A percentile compares a stretch with the other conserved stretches of the same genome.
phyloP scores from a whole-genome alignment of 2,888 invertebrate genomes.

The Melanargia galathea region DNA sequence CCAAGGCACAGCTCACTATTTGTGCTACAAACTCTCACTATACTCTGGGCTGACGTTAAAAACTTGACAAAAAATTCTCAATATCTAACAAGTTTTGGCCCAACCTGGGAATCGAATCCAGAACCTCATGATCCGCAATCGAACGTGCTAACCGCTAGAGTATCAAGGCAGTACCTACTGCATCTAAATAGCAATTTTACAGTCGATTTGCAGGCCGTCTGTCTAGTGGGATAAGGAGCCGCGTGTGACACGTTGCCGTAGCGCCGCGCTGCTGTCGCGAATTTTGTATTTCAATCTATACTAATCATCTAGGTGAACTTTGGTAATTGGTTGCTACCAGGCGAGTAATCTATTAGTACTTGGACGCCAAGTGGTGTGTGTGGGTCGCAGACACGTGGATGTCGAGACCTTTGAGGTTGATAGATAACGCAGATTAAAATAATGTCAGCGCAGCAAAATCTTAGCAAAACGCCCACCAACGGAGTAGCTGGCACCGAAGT shows the following conservation, averaged over 20 bases:
- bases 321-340: slow-evolving; percentile 3
- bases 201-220: too few species aligned
- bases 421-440: neutral
- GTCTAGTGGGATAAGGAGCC: neutral
- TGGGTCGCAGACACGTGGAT: neutral
- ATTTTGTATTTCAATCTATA: neutral
- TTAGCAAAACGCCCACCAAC: neutral
- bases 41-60: too few species aligned
- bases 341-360: neutral
- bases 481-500: too few species aligned
- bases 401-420: slow-evolving; percentile 7
- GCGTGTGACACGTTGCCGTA: neutral
- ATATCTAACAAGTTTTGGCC: too few species aligned
- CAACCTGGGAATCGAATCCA: too few species aligned
- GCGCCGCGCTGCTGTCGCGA: neutral
- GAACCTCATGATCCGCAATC: too few species aligned
- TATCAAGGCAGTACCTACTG: too few species aligned
- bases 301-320: neutral
- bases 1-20: too few species aligned
- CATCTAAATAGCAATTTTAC: too few species aligned
- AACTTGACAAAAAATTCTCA: too few species aligned
- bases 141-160: too few species aligned
- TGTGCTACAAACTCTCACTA: too few species aligned
- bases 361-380: neutral
- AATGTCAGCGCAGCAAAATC: neutral